Base-by-base conservation (phyloP, 2,888 invertebrate species). In the Caenorhabditis sp. region DNA sequence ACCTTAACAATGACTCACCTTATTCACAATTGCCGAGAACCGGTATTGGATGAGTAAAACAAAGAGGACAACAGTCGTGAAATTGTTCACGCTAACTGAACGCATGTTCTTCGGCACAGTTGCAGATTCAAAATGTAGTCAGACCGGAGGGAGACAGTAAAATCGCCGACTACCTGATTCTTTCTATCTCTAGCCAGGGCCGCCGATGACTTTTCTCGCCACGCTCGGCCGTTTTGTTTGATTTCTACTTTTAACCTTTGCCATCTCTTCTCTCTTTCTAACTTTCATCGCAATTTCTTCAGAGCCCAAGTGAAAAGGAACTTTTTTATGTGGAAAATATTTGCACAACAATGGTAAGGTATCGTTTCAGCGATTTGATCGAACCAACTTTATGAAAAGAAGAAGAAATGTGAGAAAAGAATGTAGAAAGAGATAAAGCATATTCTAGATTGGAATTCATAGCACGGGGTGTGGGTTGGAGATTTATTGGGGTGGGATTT, bases 221-320 rank as follows among this genome's bases (percentile, higher is more conserved):
- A 43, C 63, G 30, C 71, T 53, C 43, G 20, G 9, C 43, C 22
- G 43, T 39, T 73, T 65, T 73, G 72, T 73, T 73, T 73, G 63
- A 65, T 56, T 72, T 72, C 43, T 63, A 58, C 63, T 58, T 73
- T 63, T 58, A 70, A 53, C 53, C 53, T 59, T 35, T 68, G 50
- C 68, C 58, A 56, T 50, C 26, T 50, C 27, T 6, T 20, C 32
- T 50, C 50, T 32, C 20, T 30, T 26, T 65, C 45, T 15, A 20
- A 15, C 11, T 45, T 46, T 53, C 37, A 37, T 32, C 43, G 13
- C 27, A 30, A 30, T 22, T 56, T 56, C 22, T 48, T 7, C 37
- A 66, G 55, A 66, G 55, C 41, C 11, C 13, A 22, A 46, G 15
- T 11, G 26, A 48, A 22, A 35, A 46, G 15, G 45, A 45, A 65